Evolutionary conservation across 2,113 vertebrate species (phyloP).

Genomic region (Oncorhynchus keta): DNA sequence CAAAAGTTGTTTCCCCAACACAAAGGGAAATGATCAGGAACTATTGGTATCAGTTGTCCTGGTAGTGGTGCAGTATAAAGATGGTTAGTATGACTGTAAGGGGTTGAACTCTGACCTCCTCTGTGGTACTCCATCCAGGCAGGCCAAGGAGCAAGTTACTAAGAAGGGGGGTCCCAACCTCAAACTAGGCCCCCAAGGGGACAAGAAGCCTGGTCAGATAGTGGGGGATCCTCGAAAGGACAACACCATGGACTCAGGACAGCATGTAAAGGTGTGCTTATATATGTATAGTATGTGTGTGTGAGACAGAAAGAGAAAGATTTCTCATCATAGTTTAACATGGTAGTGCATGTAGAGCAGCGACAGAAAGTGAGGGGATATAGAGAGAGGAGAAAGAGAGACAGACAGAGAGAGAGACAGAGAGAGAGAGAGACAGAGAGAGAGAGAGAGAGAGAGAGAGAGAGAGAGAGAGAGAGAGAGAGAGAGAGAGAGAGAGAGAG

Average conservation of each 20-base stretch:
- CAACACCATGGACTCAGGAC: constrained; percentile 65
- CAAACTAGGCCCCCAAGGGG: constrained; percentile 89
- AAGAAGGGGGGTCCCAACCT: constrained; percentile 92
- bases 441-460: too few relatives aligned
- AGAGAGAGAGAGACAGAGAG: too few relatives aligned
- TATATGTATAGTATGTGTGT: too few relatives aligned
- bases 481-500: too few relatives aligned
- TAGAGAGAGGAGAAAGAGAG: too few relatives aligned
- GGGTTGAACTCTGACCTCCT: background rate
- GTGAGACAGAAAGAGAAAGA: too few relatives aligned
- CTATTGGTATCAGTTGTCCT: background rate
- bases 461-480: too few relatives aligned
- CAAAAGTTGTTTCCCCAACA: background rate
- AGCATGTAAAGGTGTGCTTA: constrained; percentile 61
- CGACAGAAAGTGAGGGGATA: background rate
- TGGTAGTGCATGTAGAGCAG: background rate
- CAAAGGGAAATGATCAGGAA: background rate
- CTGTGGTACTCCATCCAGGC: constrained; percentile 65
- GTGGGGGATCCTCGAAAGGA: constrained; percentile 67
- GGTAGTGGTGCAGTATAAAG: background rate
- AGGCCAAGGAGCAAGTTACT: constrained; percentile 80
- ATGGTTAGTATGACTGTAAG: background rate
- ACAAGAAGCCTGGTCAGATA: constrained; percentile 84
- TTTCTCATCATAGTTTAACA: too few relatives aligned
- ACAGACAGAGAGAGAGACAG: too few relatives aligned